Base-by-base conservation (phyloP, 2,797 vertebrate genomes). In the Poecilia velifera region DNA sequence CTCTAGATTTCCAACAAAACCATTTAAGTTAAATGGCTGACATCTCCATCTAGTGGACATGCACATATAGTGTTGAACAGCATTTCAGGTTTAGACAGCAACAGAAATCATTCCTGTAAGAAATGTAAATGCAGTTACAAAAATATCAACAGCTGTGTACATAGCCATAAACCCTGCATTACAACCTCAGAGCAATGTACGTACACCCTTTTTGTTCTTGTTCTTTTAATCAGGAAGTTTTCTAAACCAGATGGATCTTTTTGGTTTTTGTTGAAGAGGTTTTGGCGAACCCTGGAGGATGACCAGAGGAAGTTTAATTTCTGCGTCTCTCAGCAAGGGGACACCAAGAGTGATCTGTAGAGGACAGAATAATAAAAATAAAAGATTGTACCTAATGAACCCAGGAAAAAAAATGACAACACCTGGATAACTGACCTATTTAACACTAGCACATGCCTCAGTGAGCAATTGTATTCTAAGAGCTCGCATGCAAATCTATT, bases 271-370 rank as follows among this genome's bases (percentile, higher is more conserved):
- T 36, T 89, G 79, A 59, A 73, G 78, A 73, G 86, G 89, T 83
- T 92, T 89, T n/a, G 89, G 82, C 6, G 62, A 74, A 64, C 84
- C 84, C 71, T 89, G 76, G 49, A 96, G 87, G 73, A 96, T 68
- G 57, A 95, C 82, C 80, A 96, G 76, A n/a, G 95, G 95, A 34
- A 96, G 91, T 80, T 89, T 94, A 82, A 96, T 88, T 81, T 93
- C 92, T 31, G 88, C 76, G 64, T 93, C 81, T 92, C 82, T 89
- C 25, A 82, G 82, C 66, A 84, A 81, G 39, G 87, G 91, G 20
- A 90, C 85, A 64, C 95, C 92, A 55, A 96, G 89, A 45, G 84
- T 86, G 66, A 96, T 86, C 95, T 96, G 87, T 49, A 85, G 81
- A 9, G 8, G 7, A 62, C 25, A 62, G 39, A 51, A 68, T 43